Evolutionary conservation across 2,797 vertebrate genomes (phyloP).

Genomic region (Dicrostonyx torquatus): DNA sequence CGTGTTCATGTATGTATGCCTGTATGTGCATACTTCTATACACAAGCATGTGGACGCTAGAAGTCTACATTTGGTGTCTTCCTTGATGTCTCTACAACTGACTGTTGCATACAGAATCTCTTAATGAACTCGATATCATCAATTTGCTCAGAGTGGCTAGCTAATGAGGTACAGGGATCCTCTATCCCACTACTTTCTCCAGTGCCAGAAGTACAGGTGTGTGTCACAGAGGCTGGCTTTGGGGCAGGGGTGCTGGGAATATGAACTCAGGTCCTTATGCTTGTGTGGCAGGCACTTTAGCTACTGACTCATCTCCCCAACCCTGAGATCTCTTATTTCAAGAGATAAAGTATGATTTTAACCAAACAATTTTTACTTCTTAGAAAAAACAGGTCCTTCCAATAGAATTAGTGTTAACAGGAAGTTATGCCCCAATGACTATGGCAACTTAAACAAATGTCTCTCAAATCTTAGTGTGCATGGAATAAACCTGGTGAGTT

Average conservation of each 20-base stretch:
- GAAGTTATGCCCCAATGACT: background rate
- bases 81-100: background rate
- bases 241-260: background rate
- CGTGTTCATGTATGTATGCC: background rate
- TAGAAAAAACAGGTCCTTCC: constrained; percentile 46
- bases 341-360: constrained; percentile 19
- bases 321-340: background rate
- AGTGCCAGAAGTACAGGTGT: background rate
- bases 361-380: constrained; percentile 15
- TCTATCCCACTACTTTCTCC: background rate
- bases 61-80: background rate
- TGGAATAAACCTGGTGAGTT: background rate
- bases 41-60: background rate
- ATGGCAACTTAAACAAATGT: background rate
- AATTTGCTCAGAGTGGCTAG: background rate
- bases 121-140: background rate
- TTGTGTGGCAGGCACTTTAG: background rate
- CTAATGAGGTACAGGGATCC: background rate
- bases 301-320: background rate
- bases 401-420: constrained; percentile 2
- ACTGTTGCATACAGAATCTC: background rate
- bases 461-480: background rate
- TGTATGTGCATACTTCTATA: background rate
- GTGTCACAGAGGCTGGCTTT: background rate
- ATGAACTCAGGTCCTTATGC: background rate